phyloP scores from a whole-genome alignment of 2,113 vertebrate species.

The Eidolon helvum region DNA sequence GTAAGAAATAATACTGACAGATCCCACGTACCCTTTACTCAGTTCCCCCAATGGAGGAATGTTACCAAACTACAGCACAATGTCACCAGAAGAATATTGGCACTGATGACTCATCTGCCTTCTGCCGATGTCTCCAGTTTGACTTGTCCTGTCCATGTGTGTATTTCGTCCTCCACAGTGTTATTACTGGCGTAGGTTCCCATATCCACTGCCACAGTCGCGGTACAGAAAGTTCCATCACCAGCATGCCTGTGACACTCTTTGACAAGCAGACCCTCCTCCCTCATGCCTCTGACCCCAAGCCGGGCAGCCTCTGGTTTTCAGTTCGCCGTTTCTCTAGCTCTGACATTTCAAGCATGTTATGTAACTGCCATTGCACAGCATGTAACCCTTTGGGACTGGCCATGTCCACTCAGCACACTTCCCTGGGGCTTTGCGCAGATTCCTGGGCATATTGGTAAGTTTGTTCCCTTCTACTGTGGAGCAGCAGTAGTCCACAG shows the following conservation, averaged over 20 bases:
- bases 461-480: neutral
- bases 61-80: neutral
- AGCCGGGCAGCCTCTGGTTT: accelerated
- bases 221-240: neutral
- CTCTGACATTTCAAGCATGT: too few relatives aligned
- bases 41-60: neutral
- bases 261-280: neutral
- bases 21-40: accelerated
- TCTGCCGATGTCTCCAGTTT: accelerated
- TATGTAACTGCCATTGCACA: neutral
- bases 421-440: neutral
- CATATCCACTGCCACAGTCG: accelerated
- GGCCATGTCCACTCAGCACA: neutral
- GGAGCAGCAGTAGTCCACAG: accelerated
- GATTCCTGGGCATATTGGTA: accelerated
- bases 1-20: neutral
- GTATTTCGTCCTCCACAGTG: neutral
- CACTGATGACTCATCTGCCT: accelerated
- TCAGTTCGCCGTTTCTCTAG: neutral
- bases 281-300: neutral
- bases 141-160: accelerated
- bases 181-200: accelerated
- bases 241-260: accelerated
- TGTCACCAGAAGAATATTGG: accelerated
- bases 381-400: neutral